Percentiles rank a stretch among this genome's conserved stretches.
Conservation (phyloP, 2,797 vertebrate genomes). For the Cossypha dichroa region DNA sequence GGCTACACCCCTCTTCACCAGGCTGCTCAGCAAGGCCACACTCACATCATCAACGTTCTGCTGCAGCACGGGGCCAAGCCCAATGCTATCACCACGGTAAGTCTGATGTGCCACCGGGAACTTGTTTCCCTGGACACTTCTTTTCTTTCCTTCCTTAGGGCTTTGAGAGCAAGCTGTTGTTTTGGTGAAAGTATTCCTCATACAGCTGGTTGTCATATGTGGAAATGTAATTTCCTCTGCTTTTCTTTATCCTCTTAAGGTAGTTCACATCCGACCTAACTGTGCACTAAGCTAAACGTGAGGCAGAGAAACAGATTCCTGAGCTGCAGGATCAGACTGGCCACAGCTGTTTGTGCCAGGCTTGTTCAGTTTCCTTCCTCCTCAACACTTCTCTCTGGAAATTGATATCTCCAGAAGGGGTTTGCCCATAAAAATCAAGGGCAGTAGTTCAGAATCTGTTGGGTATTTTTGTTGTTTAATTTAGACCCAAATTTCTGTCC, state of each 20-base stretch:
- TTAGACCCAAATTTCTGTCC: not conserved
- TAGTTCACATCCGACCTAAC: not conserved
- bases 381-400: not conserved
- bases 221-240: not conserved
- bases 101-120: not conserved
- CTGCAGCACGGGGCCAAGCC: conserved; percentile 93
- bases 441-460: not conserved
- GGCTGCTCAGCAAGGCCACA: conserved; percentile 98
- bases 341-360: not conserved
- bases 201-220: conserved; percentile 69
- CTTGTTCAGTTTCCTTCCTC: not conserved
- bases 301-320: not conserved
- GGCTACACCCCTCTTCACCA: conserved; percentile 97
- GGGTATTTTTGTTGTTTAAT: not conserved
- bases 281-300: not conserved
- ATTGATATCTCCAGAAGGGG: not conserved
- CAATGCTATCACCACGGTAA: conserved; percentile 91
- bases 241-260: conserved; percentile 15
- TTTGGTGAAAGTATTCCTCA: conserved; percentile 10
- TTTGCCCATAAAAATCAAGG: not conserved
- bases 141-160: not conserved
- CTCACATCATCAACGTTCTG: conserved; percentile 94
- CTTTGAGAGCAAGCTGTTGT: not conserved
- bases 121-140: not conserved
- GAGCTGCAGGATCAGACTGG: not conserved